phyloP scores from a whole-genome alignment of 2,888 invertebrate genomes.

The Drosophila fulvimacula region DNA sequence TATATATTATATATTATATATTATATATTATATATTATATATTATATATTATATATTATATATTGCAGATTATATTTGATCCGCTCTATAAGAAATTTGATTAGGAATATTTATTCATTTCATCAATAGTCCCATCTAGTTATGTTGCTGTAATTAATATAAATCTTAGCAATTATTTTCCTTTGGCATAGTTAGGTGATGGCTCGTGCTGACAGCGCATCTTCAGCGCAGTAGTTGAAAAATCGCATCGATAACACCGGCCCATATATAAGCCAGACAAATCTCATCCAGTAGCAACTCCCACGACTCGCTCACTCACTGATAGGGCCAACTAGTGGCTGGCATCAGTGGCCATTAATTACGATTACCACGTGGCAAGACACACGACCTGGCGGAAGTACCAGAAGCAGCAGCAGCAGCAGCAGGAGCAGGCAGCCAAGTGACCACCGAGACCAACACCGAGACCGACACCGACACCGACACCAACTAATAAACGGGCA shows the following conservation, averaged over 20 bases:
- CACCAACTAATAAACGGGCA: slow-evolving; percentile 78
- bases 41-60: too few species aligned
- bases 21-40: too few species aligned
- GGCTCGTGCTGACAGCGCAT: slow-evolving; percentile 36
- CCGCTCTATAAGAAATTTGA: slow-evolving; percentile 7
- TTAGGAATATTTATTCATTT: too few species aligned
- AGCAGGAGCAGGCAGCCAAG: slow-evolving; percentile 32
- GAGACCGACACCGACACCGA: slow-evolving; percentile 29
- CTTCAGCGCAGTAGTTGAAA: slow-evolving; percentile 42
- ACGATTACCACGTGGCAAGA: slow-evolving; percentile 79
- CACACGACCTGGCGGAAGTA: slow-evolving; percentile 77
- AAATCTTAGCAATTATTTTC: slow-evolving; percentile 54
- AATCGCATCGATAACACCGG: slow-evolving; percentile 58
- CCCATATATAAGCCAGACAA: slow-evolving; percentile 53
- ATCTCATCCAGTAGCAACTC: slow-evolving; percentile 43
- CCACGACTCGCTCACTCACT: slow-evolving; percentile 12
- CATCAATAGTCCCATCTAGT: not conserved
- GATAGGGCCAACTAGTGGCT: slow-evolving; percentile 54
- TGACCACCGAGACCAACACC: too few species aligned
- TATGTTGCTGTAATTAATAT: slow-evolving; percentile 33
- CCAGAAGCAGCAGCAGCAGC: slow-evolving; percentile 20
- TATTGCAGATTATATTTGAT: too few species aligned
- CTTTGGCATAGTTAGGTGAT: slow-evolving; percentile 4
- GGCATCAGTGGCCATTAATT: slow-evolving; percentile 77
- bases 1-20: too few species aligned